phyloP scores from a whole-genome alignment of 2,113 vertebrate species.

The Neoarius graeffei region DNA sequence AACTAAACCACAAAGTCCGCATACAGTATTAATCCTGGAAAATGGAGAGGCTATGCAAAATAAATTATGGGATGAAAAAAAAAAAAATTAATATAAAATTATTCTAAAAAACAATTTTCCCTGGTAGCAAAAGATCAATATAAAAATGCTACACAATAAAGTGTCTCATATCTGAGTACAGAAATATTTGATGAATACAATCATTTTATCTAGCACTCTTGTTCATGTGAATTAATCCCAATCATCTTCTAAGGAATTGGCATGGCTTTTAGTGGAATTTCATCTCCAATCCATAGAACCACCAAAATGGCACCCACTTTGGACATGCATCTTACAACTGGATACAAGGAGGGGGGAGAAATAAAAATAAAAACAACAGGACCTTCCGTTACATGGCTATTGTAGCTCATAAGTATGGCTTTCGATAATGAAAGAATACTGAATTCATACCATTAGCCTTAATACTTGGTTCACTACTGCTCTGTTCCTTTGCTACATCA shows the following conservation, averaged over 20 bases:
- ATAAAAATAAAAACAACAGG: background rate
- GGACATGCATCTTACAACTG: background rate
- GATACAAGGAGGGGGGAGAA: background rate
- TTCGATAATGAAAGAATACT: background rate
- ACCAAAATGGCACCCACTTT: background rate
- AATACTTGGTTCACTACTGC: slow-evolving; percentile 26
- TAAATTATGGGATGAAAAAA: background rate
- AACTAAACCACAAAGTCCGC: background rate
- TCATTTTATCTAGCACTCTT: background rate
- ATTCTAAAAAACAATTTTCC: background rate
- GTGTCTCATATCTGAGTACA: background rate
- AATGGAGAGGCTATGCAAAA: background rate
- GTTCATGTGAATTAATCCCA: background rate
- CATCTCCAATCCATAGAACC: background rate
- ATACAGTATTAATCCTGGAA: background rate
- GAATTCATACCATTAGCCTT: slow-evolving; percentile 36
- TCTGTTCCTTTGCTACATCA: slow-evolving; percentile 45
- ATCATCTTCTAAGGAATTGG: background rate
- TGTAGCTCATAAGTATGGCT: background rate
- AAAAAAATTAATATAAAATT: background rate
- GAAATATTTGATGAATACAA: background rate
- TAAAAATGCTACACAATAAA: background rate
- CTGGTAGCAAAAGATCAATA: background rate
- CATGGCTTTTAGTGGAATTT: background rate
- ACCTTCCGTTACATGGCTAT: background rate